phyloP scores from a whole-genome alignment of 92 coral and sea anemone genomes.

The Bergia puertoricense region DNA sequence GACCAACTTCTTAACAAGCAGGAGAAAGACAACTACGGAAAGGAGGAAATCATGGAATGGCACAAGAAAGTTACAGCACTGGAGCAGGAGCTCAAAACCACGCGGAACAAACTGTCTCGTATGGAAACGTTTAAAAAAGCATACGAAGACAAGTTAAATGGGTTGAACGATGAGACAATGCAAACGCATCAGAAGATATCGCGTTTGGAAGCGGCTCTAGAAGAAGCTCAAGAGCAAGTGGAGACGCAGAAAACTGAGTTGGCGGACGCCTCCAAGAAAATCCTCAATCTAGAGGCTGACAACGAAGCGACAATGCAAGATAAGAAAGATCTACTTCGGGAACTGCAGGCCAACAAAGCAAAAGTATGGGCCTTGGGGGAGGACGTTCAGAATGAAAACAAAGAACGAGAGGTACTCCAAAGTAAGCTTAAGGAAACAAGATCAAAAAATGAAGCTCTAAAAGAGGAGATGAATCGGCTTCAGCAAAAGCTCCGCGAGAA shows the following conservation, averaged over 20 bases:
- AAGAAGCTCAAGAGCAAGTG: slow-evolving; percentile 51
- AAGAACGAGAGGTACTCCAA: slow-evolving; percentile 54
- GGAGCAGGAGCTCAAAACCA: slow-evolving; percentile 81
- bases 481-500: slow-evolving; percentile 59
- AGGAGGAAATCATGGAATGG: slow-evolving; percentile 59
- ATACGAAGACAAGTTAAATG: slow-evolving; percentile 59
- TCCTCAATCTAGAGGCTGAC: slow-evolving; percentile 46
- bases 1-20: slow-evolving; percentile 52
- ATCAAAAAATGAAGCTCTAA: slow-evolving; percentile 49
- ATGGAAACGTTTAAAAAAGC: slow-evolving; percentile 67
- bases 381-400: slow-evolving; percentile 53
- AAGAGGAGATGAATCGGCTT: slow-evolving; percentile 55
- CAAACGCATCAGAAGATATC: slow-evolving; percentile 56
- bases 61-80: slow-evolving; percentile 76
- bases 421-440: slow-evolving; percentile 50
- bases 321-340: slow-evolving; percentile 58
- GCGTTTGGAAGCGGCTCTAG: slow-evolving; percentile 54
- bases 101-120: slow-evolving; percentile 77
- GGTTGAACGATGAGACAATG: slow-evolving; percentile 56
- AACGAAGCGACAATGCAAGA: slow-evolving; percentile 44
- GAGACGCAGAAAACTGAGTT: slow-evolving; percentile 48
- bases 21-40: slow-evolving; percentile 56
- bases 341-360: slow-evolving; percentile 56
- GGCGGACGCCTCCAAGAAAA: slow-evolving; percentile 46
- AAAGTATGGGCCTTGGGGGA: slow-evolving; percentile 56